Evolutionary conservation across 2,113 vertebrate genomes (phyloP).

Genomic region (Phalacrocorax carbo): DNA sequence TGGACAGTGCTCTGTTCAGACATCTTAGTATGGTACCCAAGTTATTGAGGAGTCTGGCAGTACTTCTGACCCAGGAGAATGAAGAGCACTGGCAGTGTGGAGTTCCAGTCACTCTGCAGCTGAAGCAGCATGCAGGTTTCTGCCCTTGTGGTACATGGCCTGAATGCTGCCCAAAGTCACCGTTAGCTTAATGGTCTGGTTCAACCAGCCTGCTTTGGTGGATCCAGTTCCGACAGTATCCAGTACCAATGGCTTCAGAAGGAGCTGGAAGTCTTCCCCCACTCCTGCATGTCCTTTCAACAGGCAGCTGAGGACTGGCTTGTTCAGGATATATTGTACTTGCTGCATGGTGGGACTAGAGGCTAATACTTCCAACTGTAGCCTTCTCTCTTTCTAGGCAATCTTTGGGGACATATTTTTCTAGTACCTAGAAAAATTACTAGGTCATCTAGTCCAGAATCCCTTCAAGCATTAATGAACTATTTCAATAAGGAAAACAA

Average conservation of each 20-base stretch:
- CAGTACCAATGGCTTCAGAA: neutral
- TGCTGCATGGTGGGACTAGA: neutral
- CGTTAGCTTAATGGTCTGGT: neutral
- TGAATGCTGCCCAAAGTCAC: neutral
- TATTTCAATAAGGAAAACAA: slow-evolving; percentile 9
- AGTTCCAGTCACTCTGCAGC: neutral
- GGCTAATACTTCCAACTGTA: neutral
- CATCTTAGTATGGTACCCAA: no score
- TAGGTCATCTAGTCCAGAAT: neutral
- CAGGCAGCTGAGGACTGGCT: neutral
- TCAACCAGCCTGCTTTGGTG: neutral
- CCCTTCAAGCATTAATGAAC: neutral
- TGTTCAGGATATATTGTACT: neutral
- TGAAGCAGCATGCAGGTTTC: neutral
- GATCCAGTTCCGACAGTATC: neutral
- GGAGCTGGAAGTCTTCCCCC: neutral
- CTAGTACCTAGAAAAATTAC: neutral
- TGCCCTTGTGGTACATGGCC: neutral
- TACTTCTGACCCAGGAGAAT: neutral
- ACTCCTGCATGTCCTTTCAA: neutral
- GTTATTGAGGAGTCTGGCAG: neutral
- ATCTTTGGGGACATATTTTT: neutral
- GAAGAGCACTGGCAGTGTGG: neutral
- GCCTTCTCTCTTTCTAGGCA: neutral
- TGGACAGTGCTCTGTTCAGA: neutral